These are phyloP conservation scores for Murina feae DNA, from an alignment of 2,113 vertebrate genomes.

Conservation along the genomic window DNA sequence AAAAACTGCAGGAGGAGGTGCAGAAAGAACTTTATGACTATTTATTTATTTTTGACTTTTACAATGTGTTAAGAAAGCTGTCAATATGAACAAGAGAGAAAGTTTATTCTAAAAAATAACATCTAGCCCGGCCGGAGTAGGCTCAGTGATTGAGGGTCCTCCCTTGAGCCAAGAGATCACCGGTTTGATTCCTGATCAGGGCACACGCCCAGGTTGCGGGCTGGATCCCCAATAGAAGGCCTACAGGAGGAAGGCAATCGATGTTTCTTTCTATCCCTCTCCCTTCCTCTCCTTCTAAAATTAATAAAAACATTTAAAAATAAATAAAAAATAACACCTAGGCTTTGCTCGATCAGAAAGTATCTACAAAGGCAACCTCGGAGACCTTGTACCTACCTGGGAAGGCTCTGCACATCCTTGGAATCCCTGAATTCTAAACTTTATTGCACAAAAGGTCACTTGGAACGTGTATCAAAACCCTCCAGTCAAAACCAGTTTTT, in stretches of 20 bases:
- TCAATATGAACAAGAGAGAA: neutral
- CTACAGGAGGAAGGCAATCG: too few species aligned
- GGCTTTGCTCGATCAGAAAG: neutral
- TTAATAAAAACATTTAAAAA: too few species aligned
- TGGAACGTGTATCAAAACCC: neutral
- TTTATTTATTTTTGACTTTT: neutral
- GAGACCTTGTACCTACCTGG: rapidly evolving
- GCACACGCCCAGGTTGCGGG: too few species aligned
- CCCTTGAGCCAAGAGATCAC: too few species aligned
- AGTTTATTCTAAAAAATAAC: neutral
- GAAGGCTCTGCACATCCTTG: neutral
- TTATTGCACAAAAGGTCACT: neutral
- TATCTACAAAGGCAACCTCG: neutral
- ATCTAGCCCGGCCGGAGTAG: too few species aligned
- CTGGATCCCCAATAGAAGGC: too few species aligned
- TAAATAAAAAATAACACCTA: neutral
- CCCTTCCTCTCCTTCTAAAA: too few species aligned
- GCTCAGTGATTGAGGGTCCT: too few species aligned
- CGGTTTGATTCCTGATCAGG: too few species aligned
- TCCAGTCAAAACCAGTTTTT: neutral
- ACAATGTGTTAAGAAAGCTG: neutral
- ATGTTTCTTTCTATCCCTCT: too few species aligned
- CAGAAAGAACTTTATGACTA: neutral
- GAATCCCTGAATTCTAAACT: neutral
- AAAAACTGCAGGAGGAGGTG: neutral